Conservation (phyloP, 1,140 invertebrate genomes). For the Rhopalosiphum padi region DNA sequence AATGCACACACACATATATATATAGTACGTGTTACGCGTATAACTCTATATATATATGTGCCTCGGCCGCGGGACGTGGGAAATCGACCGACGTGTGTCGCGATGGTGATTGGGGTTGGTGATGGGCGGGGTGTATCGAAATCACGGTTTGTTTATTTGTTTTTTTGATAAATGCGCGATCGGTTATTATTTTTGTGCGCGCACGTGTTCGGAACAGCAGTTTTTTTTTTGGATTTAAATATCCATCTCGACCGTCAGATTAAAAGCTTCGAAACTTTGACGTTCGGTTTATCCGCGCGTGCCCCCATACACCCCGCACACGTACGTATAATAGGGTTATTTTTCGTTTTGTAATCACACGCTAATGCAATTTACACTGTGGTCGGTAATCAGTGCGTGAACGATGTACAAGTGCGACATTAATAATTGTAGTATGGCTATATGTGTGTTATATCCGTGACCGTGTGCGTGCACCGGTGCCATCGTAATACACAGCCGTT, state of each 20-base stretch:
- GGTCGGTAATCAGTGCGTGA: background rate
- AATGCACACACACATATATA: too few relatives aligned
- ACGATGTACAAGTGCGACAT: background rate
- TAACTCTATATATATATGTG: too few relatives aligned
- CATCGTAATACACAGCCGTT: background rate
- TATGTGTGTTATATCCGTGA: background rate
- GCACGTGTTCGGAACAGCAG: background rate
- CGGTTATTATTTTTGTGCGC: background rate
- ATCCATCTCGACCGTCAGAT: background rate
- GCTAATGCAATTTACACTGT: background rate
- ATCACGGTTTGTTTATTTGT: background rate
- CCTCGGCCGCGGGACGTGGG: too few relatives aligned
- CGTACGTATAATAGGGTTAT: background rate
- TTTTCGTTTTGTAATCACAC: constrained; percentile 9
- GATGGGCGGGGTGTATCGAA: too few relatives aligned
- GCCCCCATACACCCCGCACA: too few relatives aligned
- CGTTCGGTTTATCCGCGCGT: background rate
- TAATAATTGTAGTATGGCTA: background rate
- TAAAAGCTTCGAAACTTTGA: background rate
- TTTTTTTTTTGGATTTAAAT: background rate
- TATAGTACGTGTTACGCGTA: too few relatives aligned
- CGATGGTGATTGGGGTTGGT: too few relatives aligned
- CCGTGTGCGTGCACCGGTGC: background rate
- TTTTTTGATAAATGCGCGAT: background rate
- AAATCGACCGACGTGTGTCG: too few relatives aligned